Base-by-base conservation (phyloP, 2,888 invertebrate species). In the Nomada ruficornis region DNA sequence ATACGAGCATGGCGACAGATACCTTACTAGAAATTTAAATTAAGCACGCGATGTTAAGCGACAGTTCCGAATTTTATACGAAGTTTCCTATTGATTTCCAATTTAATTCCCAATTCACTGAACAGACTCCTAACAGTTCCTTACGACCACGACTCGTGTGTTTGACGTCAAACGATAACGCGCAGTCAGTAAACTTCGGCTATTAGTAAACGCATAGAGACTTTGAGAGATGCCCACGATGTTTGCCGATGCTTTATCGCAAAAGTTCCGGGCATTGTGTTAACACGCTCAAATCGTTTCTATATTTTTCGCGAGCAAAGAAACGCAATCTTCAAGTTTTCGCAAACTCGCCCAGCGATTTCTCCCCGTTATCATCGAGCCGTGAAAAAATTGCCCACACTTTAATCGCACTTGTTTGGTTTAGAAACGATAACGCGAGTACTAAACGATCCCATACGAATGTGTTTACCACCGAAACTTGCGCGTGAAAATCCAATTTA, bases 401-500 rank as follows among this genome's bases (percentile, higher is more conserved):
- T 86, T 88, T 86, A 85, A 83, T 82, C 78, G 78, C 80, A 62
- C 80, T 80, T 80, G 85, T 88, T 85, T 85, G 88, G 79, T 73
- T 85, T 88, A 86, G 80, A 71, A 78, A 79, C 82, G 82, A 83
- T 84, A 88, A 85, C 71, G 81, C 85, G 85, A 83, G 82, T 86
- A 78, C 88, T 88, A 89, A 90, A 85, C 88, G 89, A 84, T 87
- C 84, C 80, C 87, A 84, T 89, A 90, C 87, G 86, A 91, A 91
- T 90, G 90, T 92, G 91, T 92, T 92, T 91, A 92, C 91, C 86
- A 67, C 75, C 75, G 86, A 87, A 89, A 89, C 75, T 90, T 88
- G 80, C 60, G 73, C 79, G 82, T 73, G 84, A 86, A 74, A 72
- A 83, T 77, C 82, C 79, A 87, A 84, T 86, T 88, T 88, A 74